Evolutionary conservation across 2,797 vertebrate genomes (phyloP), one percentile per base, ranked within the genome.

Genomic region (Brachymystax lenok): DNA sequence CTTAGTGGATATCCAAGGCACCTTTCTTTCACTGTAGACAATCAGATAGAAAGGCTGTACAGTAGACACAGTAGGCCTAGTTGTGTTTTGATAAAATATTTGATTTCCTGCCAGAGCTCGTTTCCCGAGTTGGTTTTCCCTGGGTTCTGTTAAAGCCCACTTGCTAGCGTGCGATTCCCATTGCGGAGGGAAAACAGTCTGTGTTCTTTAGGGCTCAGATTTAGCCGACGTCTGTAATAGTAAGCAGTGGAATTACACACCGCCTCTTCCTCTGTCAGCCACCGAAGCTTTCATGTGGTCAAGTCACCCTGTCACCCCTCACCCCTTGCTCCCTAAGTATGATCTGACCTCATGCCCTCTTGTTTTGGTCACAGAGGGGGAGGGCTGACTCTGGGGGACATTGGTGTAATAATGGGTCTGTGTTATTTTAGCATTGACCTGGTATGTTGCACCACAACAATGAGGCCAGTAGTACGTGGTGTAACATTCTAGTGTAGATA

Each of bases 181-280:
- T 77, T 73, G 77, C 82, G 82, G 87, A 84, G 84, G 83, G 88
- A 89, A 92, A 92, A 92, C 90, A 91, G 88, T 88, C 86, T 91
- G 89, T 91, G 88, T 93, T 92, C 87, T 85, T 87, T 90, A 16
- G 86, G 88, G 84, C 87, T 93, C 88, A 3, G 73, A 87, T 92
- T 92, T 88, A 92, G 91, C 88, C 84, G 70, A 85, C 79, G 85
- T 88, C 88, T 86, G 88, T 92, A 92, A 92, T 89, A 92, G 88
- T 85, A 94, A 87, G 85, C 79, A 4, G 72, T 85, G 85, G 91
- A 94, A 90, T 93, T 92, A 92, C 89, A 89, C 74, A 1, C 73
- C 79, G 81, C 79, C 82, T 87, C 89, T 83, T 88, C 84, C 84
- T 88, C 78, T 80, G 79, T 85, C 79, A 81, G 83, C 73, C 21